phyloP scores from a whole-genome alignment of 2,113 vertebrate genomes.

The Phrynosoma blainvillii region DNA sequence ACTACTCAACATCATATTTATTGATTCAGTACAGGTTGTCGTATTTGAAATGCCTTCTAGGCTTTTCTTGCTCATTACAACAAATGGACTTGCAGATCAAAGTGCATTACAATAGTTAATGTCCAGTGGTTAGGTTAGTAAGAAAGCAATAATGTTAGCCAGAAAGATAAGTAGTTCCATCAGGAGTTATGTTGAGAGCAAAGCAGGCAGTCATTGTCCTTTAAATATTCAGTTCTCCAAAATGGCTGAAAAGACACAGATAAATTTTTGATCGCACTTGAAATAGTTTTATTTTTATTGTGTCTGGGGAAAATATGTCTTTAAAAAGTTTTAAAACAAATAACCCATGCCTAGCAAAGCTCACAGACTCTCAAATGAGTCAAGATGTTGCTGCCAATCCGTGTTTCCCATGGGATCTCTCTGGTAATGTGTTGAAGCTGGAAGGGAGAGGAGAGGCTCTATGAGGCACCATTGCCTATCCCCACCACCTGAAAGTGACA shows the following conservation, averaged over 20 bases:
- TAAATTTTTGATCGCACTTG: too few species aligned
- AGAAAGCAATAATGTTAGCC: not conserved
- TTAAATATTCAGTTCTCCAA: not conserved
- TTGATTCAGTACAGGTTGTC: not conserved
- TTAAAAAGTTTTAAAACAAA: not conserved
- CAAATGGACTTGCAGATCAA: constrained; percentile 4
- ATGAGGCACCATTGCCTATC: not conserved
- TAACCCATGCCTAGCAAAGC: not conserved
- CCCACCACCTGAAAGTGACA: not conserved
- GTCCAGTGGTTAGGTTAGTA: not conserved
- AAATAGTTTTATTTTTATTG: not conserved
- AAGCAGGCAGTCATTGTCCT: not conserved
- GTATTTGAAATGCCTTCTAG: not conserved
- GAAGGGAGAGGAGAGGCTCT: not conserved
- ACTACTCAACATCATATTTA: not conserved
- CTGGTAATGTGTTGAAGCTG: not conserved
- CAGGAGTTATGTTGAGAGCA: not conserved
- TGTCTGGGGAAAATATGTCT: not conserved
- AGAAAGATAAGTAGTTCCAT: too few species aligned
- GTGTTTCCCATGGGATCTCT: not conserved
- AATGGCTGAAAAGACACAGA: not conserved
- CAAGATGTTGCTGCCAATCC: not conserved
- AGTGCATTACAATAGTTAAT: not conserved
- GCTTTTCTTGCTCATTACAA: not conserved
- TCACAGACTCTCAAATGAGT: not conserved